phyloP scores from a whole-genome alignment of 2,797 vertebrate species.

The Podarcis lilfordi region DNA sequence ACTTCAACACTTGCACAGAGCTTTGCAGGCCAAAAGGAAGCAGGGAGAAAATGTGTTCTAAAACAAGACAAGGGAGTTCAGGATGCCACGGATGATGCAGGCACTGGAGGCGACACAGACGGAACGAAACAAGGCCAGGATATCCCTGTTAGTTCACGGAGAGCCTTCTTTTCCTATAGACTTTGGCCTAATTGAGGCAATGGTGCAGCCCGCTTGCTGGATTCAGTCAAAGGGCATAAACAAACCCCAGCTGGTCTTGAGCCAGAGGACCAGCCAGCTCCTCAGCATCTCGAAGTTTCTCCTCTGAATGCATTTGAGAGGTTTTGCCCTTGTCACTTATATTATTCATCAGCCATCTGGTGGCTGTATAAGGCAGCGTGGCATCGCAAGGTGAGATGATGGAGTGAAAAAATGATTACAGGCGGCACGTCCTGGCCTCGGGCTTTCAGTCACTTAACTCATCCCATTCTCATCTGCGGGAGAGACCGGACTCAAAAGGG shows the following conservation, averaged over 20 bases:
- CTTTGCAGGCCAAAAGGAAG: background rate
- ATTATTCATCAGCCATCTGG: slow-evolving; percentile 80
- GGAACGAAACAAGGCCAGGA: background rate
- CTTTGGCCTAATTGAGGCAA: background rate
- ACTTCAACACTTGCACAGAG: background rate
- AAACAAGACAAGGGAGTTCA: background rate
- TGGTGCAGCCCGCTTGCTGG: background rate
- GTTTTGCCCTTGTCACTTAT: slow-evolving; percentile 85
- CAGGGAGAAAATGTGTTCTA: background rate
- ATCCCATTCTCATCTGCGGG: slow-evolving; percentile 58
- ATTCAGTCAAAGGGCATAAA: slow-evolving; percentile 13
- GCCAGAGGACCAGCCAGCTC: slow-evolving; percentile 53
- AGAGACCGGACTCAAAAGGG: slow-evolving; percentile 30
- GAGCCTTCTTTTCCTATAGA: background rate
- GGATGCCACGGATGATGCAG: background rate
- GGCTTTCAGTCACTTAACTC: slow-evolving; percentile 74
- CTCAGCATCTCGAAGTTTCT: slow-evolving; percentile 59
- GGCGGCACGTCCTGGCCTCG: slow-evolving; percentile 71
- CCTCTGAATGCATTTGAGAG: slow-evolving; percentile 67
- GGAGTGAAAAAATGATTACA: slow-evolving; percentile 77
- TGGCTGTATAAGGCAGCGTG: slow-evolving; percentile 77
- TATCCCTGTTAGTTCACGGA: background rate
- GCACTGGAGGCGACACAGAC: background rate
- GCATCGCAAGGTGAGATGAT: slow-evolving; percentile 81
- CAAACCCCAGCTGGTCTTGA: slow-evolving; percentile 70